Evolutionary conservation across 2,888 invertebrate genomes (phyloP), one percentile per base, ranked within the genome.

Genomic region (Sericinus montela): DNA sequence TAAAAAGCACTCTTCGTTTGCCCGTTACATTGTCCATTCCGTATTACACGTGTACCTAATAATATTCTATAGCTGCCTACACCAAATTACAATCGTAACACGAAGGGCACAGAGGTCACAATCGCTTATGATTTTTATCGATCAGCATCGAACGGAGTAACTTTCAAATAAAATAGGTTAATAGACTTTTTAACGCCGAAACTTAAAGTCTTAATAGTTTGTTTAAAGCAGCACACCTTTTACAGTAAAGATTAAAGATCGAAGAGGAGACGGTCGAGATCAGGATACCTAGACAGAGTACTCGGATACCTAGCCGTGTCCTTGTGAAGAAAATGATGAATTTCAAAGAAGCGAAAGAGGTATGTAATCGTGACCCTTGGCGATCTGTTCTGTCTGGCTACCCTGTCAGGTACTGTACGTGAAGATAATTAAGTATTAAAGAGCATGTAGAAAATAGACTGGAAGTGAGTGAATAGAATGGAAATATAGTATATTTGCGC

Each of bases 131-230:
- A 7, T 15, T 8, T n/a, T 47, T 28, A 3, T 43, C 55, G 50
- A 57, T 57, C 52, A 55, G 56, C 61, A 62, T 62, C 57, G 60
- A 58, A 66, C 62, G 54, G 66, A 67, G 72, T 68, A 70, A 80
- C 82, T 84, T 80, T 83, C 79, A 75, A 81, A 81, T 81, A 72
- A 85, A 80, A 81, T 84, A 77, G 84, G 84, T 82, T 85, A 85
- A 85, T 84, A 81, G 80, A 73, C 74, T 73, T 80, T 83, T 84
- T 84, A 83, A 80, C 80, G 72, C 77, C 75, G 71, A 75, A 82
- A 80, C 75, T 77, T 72, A 40, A 71, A 78, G 67, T 73, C 63
- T 64, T 69, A n/a, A 72, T 67, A 70, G 69, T 75, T 70, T 68
- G 74, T 75, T 80, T 75, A 65, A 74, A 76, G 74, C 72, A 69